Evolutionary conservation across 37 sponge, comb jelly and placozoan genomes (phyloP), one percentile per base, ranked within the genome.

Genomic region (Cliona cf. orientalis): DNA sequence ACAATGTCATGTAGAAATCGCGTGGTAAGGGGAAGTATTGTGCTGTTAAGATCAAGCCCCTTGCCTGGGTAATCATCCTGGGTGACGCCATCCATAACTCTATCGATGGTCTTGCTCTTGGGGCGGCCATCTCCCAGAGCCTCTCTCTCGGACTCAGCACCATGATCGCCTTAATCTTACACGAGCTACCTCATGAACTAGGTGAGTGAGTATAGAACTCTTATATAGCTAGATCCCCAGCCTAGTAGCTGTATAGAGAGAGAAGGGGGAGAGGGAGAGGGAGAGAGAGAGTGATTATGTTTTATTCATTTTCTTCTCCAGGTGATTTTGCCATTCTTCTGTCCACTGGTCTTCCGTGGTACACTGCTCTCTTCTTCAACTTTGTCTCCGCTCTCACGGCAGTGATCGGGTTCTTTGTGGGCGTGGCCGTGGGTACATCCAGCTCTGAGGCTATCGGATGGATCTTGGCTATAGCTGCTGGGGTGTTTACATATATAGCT

Each of bases 281-380:
- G n/a, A n/a, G n/a, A n/a, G n/a, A 61, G 19, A 12, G 11, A 32
- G 62, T 61, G 14, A 61, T 12, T 61, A 26, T 31, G 23, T 61
- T 23, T 62, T 67, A 2, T 26, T 5, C 44, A 69, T 29, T 78
- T 11, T 36, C 28, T 26, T 70, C 46, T 66, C 11, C 72, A 90
- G 94, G 91, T 53, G 91, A 94, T 56, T 94, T 74, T 80, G 91
- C 87, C 22, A 87, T 90, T 36, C 85, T 94, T 7, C 53, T 90
- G 63, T 85, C 85, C 39, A 82, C 88, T 55, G 94, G 94, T 4
- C 85, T 93, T 87, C 73, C 58, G 33, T 82, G 89, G 80, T 69
- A 81, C 40, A 44, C 25, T 22, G 90, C 90, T 41, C 53, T 83
- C 38, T 63, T 93, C 46, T 89, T 80, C 83, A 93, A 89, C 75